These are phyloP conservation scores for Bos javanicus DNA, from an alignment of 2,113 vertebrate genomes.

Conservation along the genomic window DNA sequence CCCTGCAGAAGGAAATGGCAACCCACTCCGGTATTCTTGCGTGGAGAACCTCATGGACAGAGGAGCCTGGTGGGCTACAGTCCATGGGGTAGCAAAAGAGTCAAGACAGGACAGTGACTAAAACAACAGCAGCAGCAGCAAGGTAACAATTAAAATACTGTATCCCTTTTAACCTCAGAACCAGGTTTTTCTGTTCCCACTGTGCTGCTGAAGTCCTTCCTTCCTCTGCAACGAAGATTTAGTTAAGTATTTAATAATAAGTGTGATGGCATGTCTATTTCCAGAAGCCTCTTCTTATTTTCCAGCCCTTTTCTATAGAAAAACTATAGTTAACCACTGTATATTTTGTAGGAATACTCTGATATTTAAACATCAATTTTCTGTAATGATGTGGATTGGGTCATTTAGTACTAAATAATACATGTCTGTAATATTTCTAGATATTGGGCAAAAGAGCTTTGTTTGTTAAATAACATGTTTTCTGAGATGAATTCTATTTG, in stretches of 20 bases:
- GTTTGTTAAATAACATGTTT: slow-evolving; percentile 5
- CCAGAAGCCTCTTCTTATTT: neutral
- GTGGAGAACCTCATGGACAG: neutral
- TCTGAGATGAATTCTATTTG: neutral
- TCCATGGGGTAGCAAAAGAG: neutral
- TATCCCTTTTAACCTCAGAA: neutral
- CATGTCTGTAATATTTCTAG: neutral
- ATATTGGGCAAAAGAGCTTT: neutral
- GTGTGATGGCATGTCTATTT: neutral
- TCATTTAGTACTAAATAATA: neutral
- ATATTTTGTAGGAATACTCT: neutral
- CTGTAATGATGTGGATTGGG: neutral
- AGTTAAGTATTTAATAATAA: neutral
- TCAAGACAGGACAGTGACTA: neutral
- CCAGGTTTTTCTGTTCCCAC: neutral
- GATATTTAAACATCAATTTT: neutral
- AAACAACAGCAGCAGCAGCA: neutral
- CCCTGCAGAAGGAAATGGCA: neutral
- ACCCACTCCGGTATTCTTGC: neutral
- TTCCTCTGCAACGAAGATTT: neutral
- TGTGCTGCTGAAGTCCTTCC: neutral
- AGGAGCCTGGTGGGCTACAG: neutral
- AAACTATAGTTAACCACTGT: neutral
- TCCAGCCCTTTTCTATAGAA: neutral
- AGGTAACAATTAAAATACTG: neutral